Evolutionary conservation across 2,797 vertebrate genomes (phyloP).

Genomic region (Melanotaenia pygmaea): DNA sequence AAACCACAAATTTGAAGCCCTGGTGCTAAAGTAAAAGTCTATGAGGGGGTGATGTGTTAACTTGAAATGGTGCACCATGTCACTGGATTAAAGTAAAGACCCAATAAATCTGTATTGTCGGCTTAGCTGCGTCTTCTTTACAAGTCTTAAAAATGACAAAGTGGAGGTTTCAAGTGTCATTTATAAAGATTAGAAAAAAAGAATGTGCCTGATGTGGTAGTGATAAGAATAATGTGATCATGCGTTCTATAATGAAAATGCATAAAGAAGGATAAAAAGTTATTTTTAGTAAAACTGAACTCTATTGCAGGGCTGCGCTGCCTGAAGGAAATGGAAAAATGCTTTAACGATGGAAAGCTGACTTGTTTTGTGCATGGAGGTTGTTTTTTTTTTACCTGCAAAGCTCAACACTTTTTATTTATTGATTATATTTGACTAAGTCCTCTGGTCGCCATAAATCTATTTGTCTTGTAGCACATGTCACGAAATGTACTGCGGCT

Average conservation of each 20-base stretch:
- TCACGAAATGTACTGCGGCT: not conserved
- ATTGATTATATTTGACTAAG: constrained; percentile 14
- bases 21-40: not conserved
- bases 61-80: constrained; percentile 14
- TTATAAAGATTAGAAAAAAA: constrained; percentile 17
- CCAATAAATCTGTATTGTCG: not conserved
- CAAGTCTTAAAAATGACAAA: not conserved
- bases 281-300: constrained; percentile 22
- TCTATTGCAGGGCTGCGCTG: not conserved
- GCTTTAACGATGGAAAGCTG: constrained; percentile 3
- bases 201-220: not conserved
- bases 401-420: constrained; percentile 8
- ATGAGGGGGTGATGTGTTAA: not conserved
- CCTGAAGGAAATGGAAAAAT: constrained; percentile 17
- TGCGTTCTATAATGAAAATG: constrained; percentile 6
- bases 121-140: constrained; percentile 11
- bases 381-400: constrained; percentile 11
- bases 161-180: constrained; percentile 1
- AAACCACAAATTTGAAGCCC: not conserved
- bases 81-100: constrained; percentile 9
- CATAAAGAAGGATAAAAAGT: constrained; percentile 16
- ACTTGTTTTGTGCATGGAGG: not conserved
- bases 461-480: not conserved
- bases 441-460: constrained; percentile 6
- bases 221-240: constrained; percentile 3